phyloP scores from a whole-genome alignment of 2,888 invertebrate genomes.

The Andricus curvator region DNA sequence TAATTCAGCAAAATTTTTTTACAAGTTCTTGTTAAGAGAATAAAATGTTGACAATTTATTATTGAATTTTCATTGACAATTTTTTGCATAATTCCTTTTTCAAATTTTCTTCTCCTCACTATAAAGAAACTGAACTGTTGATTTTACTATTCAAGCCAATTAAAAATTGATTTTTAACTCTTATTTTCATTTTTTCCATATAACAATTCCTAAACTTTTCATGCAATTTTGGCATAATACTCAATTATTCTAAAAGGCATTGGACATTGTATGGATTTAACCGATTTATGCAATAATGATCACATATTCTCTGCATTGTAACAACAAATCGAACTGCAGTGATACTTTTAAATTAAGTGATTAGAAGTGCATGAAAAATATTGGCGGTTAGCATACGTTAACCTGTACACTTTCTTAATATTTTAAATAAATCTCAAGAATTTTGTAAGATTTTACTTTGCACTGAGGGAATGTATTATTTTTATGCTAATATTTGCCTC shows the following conservation, averaged over 20 bases:
- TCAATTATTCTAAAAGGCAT: slow-evolving; percentile 26
- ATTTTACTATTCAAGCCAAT: neutral
- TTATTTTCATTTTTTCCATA: neutral
- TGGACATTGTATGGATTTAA: neutral
- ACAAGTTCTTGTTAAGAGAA: neutral
- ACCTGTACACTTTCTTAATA: neutral
- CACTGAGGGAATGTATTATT: neutral
- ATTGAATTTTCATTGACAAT: neutral
- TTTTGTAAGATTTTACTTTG: neutral
- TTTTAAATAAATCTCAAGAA: neutral
- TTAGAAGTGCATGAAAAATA: slow-evolving; percentile 39
- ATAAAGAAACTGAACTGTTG: neutral
- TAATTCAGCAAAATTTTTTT: slow-evolving; percentile 24
- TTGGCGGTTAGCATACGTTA: neutral
- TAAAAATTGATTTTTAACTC: neutral
- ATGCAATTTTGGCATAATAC: neutral
- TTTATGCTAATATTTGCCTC: slow-evolving; percentile 1
- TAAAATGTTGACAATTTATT: neutral
- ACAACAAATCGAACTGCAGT: slow-evolving; percentile 21
- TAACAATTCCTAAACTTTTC: neutral
- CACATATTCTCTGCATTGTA: slow-evolving; percentile 16
- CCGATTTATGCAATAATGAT: slow-evolving; percentile 26
- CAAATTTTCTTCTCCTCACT: neutral
- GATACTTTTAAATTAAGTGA: slow-evolving; percentile 20
- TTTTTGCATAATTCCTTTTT: neutral